Base-by-base conservation (phyloP, 1,140 invertebrate species). In the Pogonomyrmex californicus region DNA sequence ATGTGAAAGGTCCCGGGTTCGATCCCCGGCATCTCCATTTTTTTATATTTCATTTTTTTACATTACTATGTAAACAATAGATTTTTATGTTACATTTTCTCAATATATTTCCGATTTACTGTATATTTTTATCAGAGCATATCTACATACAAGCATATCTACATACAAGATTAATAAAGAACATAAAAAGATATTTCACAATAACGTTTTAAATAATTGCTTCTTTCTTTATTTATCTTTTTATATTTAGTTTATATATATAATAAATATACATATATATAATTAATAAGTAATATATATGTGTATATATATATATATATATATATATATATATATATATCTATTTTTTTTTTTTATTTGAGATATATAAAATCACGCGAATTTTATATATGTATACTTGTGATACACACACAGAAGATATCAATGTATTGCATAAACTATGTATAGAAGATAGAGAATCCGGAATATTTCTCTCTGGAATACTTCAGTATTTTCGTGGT, bases 1-100 rank as follows among this genome's bases (percentile, higher is more conserved):
- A 97, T 97, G 96, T 96, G 96, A 96, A 96, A 97, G 96, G 96
- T 95, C 96, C 96, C 95, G 96, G 96, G 96, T 97, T 97, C 96
- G 96, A 97, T 96, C 96, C 96, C 96, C 96, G 95, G 96, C 96
- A 96, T 95, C 96, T 96, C 96, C 30, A 1, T 63, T 75, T 17
- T 0, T 30, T 10, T 38, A 12, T 0, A 10, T 49, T 36, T n/a
- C n/a, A n/a, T 71, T 62, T 88, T 47, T 65, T 58, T 62, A 9
- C 33, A 12, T 5, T 5, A 47, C 36, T 47, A 36, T n/a, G 23
- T 63, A 49, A 65, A 9, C 1, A 14, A n/a, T 47, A 78, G 23
- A n/a, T 9, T 41, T 1, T 33, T 23, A 23, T 49, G 62, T 78
- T 47, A 2, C 30, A 49, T 17, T 49, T 36, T 4, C n/a, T 36